A percentile compares a stretch with the other conserved stretches of the same genome.
Conservation (phyloP, 1,140 invertebrate species). For the Drosophila lacertosa region DNA sequence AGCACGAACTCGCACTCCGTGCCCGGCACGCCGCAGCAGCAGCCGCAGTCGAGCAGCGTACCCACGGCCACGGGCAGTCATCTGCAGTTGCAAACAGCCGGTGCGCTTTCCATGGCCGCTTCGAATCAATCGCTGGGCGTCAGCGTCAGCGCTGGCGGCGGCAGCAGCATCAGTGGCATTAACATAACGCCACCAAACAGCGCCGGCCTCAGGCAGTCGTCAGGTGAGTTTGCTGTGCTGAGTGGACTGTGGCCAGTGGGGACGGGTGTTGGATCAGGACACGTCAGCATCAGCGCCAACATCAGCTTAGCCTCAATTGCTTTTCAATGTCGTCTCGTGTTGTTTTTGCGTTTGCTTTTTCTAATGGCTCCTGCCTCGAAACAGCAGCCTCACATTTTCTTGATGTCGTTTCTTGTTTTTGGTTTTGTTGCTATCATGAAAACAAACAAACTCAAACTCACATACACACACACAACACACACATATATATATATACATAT, state of each 20-base stretch:
- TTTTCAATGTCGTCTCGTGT: constrained; percentile 41
- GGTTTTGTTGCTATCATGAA: constrained; percentile 23
- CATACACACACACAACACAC: constrained; percentile 11
- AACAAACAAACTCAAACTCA: constrained; percentile 17
- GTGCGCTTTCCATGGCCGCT: constrained; percentile 61
- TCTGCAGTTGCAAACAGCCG: constrained; percentile 54
- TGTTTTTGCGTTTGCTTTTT: constrained; percentile 17
- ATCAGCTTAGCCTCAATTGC: constrained; percentile 36
- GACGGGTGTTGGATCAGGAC: constrained; percentile 17
- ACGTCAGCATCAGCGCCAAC: constrained; percentile 3
- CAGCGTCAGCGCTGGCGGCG: constrained; percentile 48
- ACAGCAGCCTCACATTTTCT: constrained; percentile 21
- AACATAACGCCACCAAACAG: constrained; percentile 80
- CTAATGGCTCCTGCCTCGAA: constrained; percentile 5
- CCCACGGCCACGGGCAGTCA: constrained; percentile 64
- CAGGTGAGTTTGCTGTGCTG: constrained; percentile 65
- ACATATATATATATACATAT: neutral
- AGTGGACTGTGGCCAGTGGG: neutral
- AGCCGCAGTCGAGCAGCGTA: constrained; percentile 69
- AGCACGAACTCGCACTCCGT: constrained; percentile 54
- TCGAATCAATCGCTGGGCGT: constrained; percentile 77
- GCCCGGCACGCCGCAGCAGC: constrained; percentile 61
- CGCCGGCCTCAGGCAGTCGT: constrained; percentile 73
- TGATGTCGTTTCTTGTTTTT: constrained; percentile 28
- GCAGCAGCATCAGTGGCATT: constrained; percentile 65